Conservation (phyloP, 2,113 vertebrate genomes). For the Todiramphus chloris region DNA sequence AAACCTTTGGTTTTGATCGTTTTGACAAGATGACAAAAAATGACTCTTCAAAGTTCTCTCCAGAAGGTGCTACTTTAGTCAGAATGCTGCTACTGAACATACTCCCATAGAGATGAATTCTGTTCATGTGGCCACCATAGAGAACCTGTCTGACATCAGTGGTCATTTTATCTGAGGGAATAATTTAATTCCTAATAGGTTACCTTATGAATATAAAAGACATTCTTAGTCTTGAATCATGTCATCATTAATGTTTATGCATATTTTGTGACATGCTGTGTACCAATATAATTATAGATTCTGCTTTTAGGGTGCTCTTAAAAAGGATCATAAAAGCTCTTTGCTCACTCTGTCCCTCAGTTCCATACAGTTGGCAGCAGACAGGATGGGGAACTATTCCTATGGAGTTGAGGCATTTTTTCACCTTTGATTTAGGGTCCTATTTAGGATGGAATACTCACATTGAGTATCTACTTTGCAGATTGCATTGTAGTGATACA, state of each 20-base stretch:
- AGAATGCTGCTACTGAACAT: slow-evolving; percentile 38
- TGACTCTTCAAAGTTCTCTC: slow-evolving; percentile 49
- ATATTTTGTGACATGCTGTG: slow-evolving; percentile 40
- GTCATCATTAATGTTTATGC: slow-evolving; percentile 56
- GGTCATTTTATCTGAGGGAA: slow-evolving; percentile 46
- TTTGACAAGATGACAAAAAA: slow-evolving; percentile 50
- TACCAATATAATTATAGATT: slow-evolving; percentile 53
- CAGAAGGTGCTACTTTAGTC: slow-evolving; percentile 48
- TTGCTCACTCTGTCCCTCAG: slow-evolving; percentile 24
- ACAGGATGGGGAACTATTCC: background rate
- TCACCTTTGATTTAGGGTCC: slow-evolving; percentile 34
- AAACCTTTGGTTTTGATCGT: slow-evolving; percentile 53
- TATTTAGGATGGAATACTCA: slow-evolving; percentile 18
- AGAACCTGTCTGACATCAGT: slow-evolving; percentile 32
- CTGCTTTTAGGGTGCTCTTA: slow-evolving; percentile 41
- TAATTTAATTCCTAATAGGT: slow-evolving; percentile 41
- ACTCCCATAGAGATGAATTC: slow-evolving; percentile 43
- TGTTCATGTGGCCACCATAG: slow-evolving; percentile 1
- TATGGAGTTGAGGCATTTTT: background rate
- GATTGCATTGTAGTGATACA: background rate
- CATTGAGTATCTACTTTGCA: slow-evolving; percentile 4
- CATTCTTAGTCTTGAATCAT: background rate
- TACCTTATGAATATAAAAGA: slow-evolving; percentile 50
- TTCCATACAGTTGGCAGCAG: background rate
- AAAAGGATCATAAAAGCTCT: slow-evolving; percentile 45